Conservation (phyloP, 2,888 invertebrate species). For the Erynnis tages region DNA sequence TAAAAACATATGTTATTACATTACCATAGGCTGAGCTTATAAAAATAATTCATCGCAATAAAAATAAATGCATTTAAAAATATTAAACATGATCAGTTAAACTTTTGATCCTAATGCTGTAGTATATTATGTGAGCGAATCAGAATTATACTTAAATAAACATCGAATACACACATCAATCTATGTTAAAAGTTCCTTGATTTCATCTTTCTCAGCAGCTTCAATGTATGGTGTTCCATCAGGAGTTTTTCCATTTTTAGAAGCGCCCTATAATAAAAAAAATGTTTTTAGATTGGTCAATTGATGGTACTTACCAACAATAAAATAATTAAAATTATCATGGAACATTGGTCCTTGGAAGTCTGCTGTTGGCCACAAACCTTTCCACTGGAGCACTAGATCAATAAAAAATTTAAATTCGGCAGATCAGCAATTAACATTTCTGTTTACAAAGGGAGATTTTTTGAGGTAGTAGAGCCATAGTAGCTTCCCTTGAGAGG, state of each 20-base stretch:
- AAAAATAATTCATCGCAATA: conserved; percentile 74
- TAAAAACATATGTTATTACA: conserved; percentile 53
- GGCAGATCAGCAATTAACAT: no score
- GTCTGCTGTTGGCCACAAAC: no score
- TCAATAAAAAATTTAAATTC: no score
- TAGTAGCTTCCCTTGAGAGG: no score
- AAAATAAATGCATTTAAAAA: conserved; percentile 80
- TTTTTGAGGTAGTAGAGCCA: no score
- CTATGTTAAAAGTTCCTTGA: conserved; percentile 86
- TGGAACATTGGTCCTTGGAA: no score
- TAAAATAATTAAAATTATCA: no score
- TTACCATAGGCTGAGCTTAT: conserved; percentile 64
- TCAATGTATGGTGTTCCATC: conserved; percentile 93
- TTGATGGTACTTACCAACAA: no score
- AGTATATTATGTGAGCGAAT: conserved; percentile 54
- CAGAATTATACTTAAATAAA: conserved; percentile 36
- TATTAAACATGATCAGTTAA: conserved; percentile 52
- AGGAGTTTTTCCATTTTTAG: conserved; percentile 90
- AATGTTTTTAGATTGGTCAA: no score
- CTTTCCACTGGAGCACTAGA: no score
- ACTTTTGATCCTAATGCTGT: conserved; percentile 55
- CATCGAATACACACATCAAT: conserved; percentile 30
- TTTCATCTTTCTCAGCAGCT: conserved; percentile 95
- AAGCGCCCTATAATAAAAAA: conserved; percentile 85
- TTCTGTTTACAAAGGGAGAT: no score